Conservation (phyloP, 2,888 invertebrate genomes). For the Nemapogon koenigi region DNA sequence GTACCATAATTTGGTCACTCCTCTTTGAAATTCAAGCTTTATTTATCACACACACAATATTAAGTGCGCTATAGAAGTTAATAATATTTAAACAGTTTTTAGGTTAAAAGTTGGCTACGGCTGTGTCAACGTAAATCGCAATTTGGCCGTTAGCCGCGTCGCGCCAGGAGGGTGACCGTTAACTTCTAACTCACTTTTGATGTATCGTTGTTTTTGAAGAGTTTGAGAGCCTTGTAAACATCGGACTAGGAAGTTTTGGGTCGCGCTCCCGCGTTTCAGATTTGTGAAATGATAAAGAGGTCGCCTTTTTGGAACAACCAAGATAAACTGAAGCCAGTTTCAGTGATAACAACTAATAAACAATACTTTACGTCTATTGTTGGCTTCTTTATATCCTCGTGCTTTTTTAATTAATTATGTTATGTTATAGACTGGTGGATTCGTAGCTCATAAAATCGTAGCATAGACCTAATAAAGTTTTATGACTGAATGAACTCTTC, state of each 20-base stretch:
- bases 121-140: slow-evolving; percentile 46
- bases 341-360: slow-evolving; percentile 1
- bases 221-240: slow-evolving; percentile 45
- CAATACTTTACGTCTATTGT: not conserved
- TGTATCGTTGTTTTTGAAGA: slow-evolving; percentile 56
- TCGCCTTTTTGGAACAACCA: slow-evolving; percentile 15
- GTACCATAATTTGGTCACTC: too few species aligned
- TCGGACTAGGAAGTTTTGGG: slow-evolving; percentile 43
- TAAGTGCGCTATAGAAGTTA: too few species aligned
- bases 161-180: slow-evolving; percentile 37
- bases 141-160: slow-evolving; percentile 32
- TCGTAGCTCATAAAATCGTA: not conserved
- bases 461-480: not conserved
- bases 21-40: too few species aligned
- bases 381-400: not conserved
- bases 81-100: too few species aligned
- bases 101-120: too few species aligned
- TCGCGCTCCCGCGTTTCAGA: slow-evolving; percentile 28
- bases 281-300: slow-evolving; percentile 27
- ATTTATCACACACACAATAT: too few species aligned
- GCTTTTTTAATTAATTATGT: not conserved
- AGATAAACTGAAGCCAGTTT: not conserved
- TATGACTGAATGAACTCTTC: too few species aligned
- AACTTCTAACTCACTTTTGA: slow-evolving; percentile 58
- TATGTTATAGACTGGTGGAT: not conserved